A percentile compares a stretch with the other conserved stretches of the same genome.
phyloP scores from a whole-genome alignment of 2,113 vertebrate species.

The Anguilla rostrata region DNA sequence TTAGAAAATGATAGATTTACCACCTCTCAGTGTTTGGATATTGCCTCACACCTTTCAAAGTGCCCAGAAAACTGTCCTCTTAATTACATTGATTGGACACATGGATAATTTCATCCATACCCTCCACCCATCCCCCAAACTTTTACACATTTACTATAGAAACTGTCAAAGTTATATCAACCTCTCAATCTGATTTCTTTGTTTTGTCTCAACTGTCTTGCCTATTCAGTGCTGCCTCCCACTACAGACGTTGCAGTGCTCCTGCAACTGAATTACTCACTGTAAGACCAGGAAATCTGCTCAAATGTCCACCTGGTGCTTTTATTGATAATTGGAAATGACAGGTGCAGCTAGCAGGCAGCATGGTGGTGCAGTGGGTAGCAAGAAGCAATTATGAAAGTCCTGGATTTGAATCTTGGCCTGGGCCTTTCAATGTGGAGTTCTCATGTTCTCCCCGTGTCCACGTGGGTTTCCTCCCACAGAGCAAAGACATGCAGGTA shows the following conservation, averaged over 20 bases:
- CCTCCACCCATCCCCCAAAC: not conserved
- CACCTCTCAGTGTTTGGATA: not conserved
- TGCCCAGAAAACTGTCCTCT: not conserved
- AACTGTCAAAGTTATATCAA: not conserved
- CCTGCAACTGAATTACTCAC: not conserved
- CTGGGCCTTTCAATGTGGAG: too few species aligned
- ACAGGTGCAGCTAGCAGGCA: not conserved
- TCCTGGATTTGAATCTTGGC: too few species aligned
- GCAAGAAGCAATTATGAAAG: too few species aligned
- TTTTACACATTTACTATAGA: not conserved
- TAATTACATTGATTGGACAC: not conserved
- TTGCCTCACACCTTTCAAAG: not conserved
- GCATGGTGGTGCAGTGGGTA: too few species aligned
- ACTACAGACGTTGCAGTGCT: not conserved
- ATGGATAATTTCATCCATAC: too few species aligned
- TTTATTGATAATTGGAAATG: not conserved
- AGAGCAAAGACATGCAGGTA: too few species aligned
- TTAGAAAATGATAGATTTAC: not conserved
- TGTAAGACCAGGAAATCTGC: not conserved
- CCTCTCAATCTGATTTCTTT: not conserved
- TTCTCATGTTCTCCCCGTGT: too few species aligned
- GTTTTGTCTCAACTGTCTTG: not conserved
- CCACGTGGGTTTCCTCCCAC: too few species aligned
- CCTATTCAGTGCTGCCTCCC: not conserved
- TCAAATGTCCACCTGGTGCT: too few species aligned